Evolutionary conservation across 2,888 invertebrate genomes (phyloP), one percentile per base, ranked within the genome.

Genomic region (Pelosia muscerda): DNA sequence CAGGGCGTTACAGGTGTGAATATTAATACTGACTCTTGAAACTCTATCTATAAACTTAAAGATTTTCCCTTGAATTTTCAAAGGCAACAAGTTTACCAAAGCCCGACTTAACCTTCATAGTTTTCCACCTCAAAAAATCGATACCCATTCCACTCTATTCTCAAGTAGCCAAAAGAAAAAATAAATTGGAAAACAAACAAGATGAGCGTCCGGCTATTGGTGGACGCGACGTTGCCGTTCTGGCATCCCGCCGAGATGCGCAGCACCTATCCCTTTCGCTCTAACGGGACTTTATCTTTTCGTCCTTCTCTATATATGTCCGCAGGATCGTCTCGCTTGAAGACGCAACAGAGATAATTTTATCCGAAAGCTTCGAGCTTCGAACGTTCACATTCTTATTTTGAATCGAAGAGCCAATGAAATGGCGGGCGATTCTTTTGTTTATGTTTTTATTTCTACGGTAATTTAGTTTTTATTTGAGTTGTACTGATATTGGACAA

Each of bases 271-370:
- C 91, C 72, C 82, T 76, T 63, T 92, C 83, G 56, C 78, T 68
- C 88, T 3, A 13, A 5, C 0, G 2, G 19, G 62, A 69, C 73
- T 74, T 72, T 63, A 53, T 84, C 78, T 65, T 0, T 23, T 79
- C 73, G 19, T 91, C 91, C 80, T 88, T 79, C 74, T 92, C 88
- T 78, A 79, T 72, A 82, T 82, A 87, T 85, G 90, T 92, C 91
- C 89, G 91, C 93, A 93, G 90, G 92, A 94, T 92, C 90, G 94
- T 93, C 88, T 90, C 92, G 93, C 92, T 94, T 93, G 80, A 92
- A 93, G 94, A 93, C 94, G 90, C 88, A 94, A 92, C 92, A 86
- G 92, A 94, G 94, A 94, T 93, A 91, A 92, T 92, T 92, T 91
- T 88, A 91, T 91, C 92, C 90, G 88, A 87, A 89, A 92, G 92